Evolutionary conservation across 2,888 invertebrate genomes (phyloP).

Genomic region (Cataglyphis altisquamis): DNA sequence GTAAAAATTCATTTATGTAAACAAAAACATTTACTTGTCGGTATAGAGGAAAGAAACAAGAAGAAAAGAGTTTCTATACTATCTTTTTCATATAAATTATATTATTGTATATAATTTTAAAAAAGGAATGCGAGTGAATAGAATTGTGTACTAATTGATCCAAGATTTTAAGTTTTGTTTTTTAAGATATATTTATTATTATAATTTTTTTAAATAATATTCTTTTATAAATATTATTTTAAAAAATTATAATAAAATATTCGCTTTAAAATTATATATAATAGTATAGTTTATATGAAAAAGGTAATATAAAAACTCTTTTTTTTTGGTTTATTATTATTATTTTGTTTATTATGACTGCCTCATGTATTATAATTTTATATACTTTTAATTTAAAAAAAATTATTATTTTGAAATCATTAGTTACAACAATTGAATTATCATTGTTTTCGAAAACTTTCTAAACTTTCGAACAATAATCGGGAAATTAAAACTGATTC

Average conservation of each 20-base stretch:
- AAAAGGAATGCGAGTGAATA: not conserved
- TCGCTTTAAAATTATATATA: too few relatives aligned
- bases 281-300: too few relatives aligned
- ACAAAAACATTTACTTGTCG: not conserved
- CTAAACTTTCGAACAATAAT: not conserved
- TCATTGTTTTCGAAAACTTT: not conserved
- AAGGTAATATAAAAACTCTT: too few relatives aligned
- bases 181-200: not conserved
- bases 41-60: not conserved
- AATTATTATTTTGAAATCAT: not conserved
- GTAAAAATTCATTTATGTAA: not conserved
- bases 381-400: not conserved
- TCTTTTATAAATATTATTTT: too few relatives aligned
- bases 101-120: not conserved
- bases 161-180: not conserved
- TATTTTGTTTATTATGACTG: conserved; percentile 1
- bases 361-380: not conserved
- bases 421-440: not conserved
- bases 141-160: not conserved
- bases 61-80: not conserved
- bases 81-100: not conserved
- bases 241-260: too few relatives aligned
- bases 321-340: not conserved
- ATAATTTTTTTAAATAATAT: not conserved
- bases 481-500: not conserved